Conservation (phyloP, 2,888 invertebrate genomes). For the Pachycephus smyrnensis region DNA sequence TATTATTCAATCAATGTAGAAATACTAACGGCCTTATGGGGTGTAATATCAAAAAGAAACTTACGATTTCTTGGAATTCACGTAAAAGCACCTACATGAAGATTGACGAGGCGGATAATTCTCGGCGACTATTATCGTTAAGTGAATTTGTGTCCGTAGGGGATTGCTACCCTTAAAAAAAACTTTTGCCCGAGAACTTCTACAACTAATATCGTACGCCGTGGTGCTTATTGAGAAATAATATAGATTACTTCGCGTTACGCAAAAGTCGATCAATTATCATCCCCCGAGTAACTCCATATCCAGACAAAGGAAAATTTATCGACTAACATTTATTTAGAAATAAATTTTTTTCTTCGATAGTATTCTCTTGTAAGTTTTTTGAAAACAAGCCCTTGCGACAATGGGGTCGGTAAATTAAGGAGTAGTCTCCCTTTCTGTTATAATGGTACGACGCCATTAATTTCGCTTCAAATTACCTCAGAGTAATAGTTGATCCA, state of each 20-base stretch:
- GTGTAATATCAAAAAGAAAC: background rate
- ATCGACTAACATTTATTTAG: too few relatives aligned
- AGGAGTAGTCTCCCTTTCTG: background rate
- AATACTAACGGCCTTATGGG: background rate
- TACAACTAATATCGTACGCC: background rate
- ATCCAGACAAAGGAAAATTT: too few relatives aligned
- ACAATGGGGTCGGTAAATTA: background rate
- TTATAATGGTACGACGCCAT: conserved; percentile 43
- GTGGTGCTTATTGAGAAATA: background rate
- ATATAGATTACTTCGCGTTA: background rate
- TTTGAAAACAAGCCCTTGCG: background rate
- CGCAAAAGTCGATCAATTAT: background rate
- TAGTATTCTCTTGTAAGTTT: too few relatives aligned
- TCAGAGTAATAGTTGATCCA: conserved; percentile 44
- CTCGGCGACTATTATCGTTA: background rate
- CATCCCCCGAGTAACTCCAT: background rate
- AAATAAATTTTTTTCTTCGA: too few relatives aligned
- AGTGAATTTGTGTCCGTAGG: background rate
- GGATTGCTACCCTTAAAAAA: background rate
- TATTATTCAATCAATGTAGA: background rate
- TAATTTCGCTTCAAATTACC: conserved; percentile 54
- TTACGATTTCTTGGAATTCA: background rate
- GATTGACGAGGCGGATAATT: background rate
- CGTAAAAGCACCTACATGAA: background rate
- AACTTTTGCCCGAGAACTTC: background rate